These are phyloP conservation scores for Drosophila melanica DNA, from an alignment of 1,140 invertebrate genomes.

Conservation along the genomic window DNA sequence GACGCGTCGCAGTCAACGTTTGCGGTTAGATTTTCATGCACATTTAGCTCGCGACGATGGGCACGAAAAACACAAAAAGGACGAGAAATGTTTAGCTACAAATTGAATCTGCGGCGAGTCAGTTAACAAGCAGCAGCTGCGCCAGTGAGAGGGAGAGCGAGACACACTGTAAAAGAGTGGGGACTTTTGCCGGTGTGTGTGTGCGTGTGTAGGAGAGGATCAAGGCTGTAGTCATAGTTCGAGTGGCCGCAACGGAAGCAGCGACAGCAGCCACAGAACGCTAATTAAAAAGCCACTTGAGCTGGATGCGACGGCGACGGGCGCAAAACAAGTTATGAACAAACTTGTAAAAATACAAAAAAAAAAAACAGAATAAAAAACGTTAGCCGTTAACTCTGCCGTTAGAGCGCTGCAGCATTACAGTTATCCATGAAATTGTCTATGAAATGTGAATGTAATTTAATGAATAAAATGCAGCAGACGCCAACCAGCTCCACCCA, in stretches of 20 bases:
- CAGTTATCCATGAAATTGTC: conserved; percentile 72
- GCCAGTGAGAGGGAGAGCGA: conserved; percentile 7
- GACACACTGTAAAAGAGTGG: not conserved
- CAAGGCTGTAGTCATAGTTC: conserved; percentile 47
- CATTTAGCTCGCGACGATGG: conserved; percentile 72
- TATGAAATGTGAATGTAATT: conserved; percentile 82
- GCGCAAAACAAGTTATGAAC: conserved; percentile 5
- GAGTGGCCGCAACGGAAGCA: conserved; percentile 62
- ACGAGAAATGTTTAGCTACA: conserved; percentile 78
- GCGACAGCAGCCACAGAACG: conserved; percentile 57
- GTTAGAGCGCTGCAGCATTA: conserved; percentile 14
- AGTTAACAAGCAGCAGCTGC: conserved; percentile 57
- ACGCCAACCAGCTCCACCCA: not conserved
- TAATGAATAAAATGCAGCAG: conserved; percentile 72
- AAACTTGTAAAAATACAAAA: conserved; percentile 1
- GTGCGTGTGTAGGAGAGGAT: not conserved
- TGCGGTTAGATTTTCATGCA: conserved; percentile 76
- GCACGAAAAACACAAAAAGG: conserved; percentile 66
- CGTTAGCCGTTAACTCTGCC: conserved; percentile 52
- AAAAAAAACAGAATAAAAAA: conserved; percentile 3
- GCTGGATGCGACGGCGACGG: conserved; percentile 26
- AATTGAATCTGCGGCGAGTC: conserved; percentile 73
- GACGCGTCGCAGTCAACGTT: conserved; percentile 15
- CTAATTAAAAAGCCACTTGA: conserved; percentile 79
- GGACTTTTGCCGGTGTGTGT: not conserved